phyloP scores from a whole-genome alignment of 1,140 invertebrate species.

The Sitobion miscanthi region DNA sequence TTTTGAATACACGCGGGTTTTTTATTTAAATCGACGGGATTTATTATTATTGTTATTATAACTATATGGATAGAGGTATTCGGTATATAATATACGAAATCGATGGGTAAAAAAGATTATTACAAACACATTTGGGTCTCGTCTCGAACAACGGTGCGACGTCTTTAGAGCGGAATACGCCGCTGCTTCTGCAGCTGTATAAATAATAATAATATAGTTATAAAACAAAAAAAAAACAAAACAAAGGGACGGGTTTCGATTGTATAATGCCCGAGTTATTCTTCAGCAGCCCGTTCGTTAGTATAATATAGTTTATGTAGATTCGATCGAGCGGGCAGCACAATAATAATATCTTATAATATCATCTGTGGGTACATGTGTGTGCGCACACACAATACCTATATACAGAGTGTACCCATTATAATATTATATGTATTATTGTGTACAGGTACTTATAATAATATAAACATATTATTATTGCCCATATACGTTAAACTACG shows the following conservation, averaged over 20 bases:
- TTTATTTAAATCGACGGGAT: background rate
- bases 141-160: background rate
- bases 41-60: background rate
- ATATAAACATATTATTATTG: constrained; percentile 6
- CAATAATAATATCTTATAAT: background rate
- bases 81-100: background rate
- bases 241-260: background rate
- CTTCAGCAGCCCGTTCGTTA: background rate
- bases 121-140: constrained; percentile 3
- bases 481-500: background rate
- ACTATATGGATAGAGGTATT: background rate
- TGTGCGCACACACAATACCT: too few relatives aligned
- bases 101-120: background rate
- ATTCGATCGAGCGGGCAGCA: background rate
- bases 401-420: background rate
- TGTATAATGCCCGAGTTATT: background rate
- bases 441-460: background rate
- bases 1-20: background rate
- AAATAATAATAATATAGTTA: background rate
- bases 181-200: background rate
- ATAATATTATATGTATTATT: background rate
- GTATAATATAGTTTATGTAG: background rate
- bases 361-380: background rate
- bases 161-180: background rate
- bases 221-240: background rate